A percentile compares a stretch with the other conserved stretches of the same genome.
These are phyloP conservation scores for Augochlorella aurata DNA, from an alignment of 2,888 invertebrate genomes.

Conservation along the genomic window DNA sequence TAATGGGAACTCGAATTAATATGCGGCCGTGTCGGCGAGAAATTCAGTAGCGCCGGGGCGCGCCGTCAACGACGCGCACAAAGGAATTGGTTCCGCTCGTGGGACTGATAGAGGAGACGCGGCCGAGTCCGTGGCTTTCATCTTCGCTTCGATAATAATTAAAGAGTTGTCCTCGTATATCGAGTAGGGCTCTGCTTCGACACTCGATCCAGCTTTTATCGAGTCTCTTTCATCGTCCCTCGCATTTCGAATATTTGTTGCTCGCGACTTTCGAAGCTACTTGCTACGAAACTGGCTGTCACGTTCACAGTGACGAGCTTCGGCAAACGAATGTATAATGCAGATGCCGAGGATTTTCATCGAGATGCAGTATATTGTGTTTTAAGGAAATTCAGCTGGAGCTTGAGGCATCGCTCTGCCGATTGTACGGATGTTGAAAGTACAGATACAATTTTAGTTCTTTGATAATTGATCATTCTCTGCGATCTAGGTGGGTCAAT, in stretches of 20 bases:
- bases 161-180: not conserved
- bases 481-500: too few species aligned
- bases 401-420: not conserved
- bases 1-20: constrained; percentile 37
- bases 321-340: not conserved
- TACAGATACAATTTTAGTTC: not conserved
- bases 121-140: not conserved
- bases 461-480: too few species aligned
- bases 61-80: constrained; percentile 18
- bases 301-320: not conserved
- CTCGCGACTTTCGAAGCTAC: not conserved
- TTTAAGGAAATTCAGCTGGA: not conserved
- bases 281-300: not conserved
- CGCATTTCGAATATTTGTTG: not conserved
- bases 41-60: not conserved
- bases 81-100: constrained; percentile 29
- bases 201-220: not conserved
- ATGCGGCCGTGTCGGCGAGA: not conserved
- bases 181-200: not conserved
- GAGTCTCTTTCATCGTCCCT: not conserved
- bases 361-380: not conserved
- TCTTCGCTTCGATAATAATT: constrained; percentile 5
- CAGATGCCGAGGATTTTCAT: not conserved
- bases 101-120: not conserved
- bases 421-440: not conserved